A percentile compares a stretch with the other conserved stretches of the same genome.
Conservation (phyloP, 1,140 invertebrate genomes). For the Pararge aegeria region DNA sequence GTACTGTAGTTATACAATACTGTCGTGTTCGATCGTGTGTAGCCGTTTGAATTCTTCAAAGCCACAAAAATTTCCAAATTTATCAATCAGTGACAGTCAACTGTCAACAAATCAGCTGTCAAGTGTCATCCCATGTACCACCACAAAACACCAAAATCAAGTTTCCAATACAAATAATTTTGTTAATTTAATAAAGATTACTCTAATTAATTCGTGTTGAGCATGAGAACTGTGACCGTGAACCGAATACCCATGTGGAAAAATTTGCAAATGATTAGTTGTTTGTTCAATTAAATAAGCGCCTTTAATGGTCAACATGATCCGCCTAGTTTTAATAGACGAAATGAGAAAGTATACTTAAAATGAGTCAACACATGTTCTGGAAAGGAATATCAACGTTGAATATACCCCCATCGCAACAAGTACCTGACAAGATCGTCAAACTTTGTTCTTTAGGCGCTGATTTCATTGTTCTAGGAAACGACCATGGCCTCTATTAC, state of each 20-base stretch:
- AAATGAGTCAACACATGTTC: slow-evolving; percentile 74
- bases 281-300: slow-evolving; percentile 2
- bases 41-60: no score
- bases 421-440: slow-evolving; percentile 68
- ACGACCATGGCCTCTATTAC: slow-evolving; percentile 70
- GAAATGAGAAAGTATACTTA: slow-evolving; percentile 44
- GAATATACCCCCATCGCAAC: slow-evolving; percentile 51
- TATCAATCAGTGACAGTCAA: no score
- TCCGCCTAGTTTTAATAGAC: slow-evolving; percentile 42
- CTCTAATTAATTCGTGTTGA: neutral
- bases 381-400: slow-evolving; percentile 66
- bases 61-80: no score
- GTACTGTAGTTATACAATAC: neutral
- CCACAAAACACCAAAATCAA: neutral
- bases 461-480: slow-evolving; percentile 69
- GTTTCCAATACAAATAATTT: neutral
- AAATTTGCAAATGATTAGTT: neutral
- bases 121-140: slow-evolving; percentile 20
- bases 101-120: slow-evolving; percentile 17
- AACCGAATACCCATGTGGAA: neutral
- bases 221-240: neutral
- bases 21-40: no score
- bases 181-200: neutral
- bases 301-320: slow-evolving; percentile 37
- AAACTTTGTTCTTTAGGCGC: slow-evolving; percentile 66